These are phyloP conservation scores for Peribatodes rhomboidaria DNA, from an alignment of 2,888 invertebrate species.

Conservation along the genomic window DNA sequence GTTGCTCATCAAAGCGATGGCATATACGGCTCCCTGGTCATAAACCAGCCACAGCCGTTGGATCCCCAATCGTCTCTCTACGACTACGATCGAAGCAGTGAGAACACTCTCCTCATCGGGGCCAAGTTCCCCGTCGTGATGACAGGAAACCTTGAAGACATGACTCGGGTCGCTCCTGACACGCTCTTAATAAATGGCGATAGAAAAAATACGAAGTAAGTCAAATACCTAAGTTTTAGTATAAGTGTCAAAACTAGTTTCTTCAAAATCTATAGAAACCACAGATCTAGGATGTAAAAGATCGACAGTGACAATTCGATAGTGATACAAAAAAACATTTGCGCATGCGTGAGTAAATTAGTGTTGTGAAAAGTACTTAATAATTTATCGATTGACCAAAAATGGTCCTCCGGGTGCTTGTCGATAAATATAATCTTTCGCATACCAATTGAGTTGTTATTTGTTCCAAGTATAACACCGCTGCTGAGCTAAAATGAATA, in stretches of 20 bases:
- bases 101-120: constrained; percentile 80
- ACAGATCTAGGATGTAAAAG: too few relatives aligned
- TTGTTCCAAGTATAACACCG: too few relatives aligned
- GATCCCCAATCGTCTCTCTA: constrained; percentile 75
- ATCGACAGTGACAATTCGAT: too few relatives aligned
- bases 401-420: too few relatives aligned
- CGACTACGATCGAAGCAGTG: constrained; percentile 77
- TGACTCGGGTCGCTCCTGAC: constrained; percentile 72
- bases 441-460: too few relatives aligned
- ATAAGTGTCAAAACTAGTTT: neutral
- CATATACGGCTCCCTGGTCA: constrained; percentile 85
- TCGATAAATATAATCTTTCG: too few relatives aligned
- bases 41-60: constrained; percentile 81
- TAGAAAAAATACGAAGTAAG: constrained; percentile 70
- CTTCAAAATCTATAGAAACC: neutral
- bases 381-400: too few relatives aligned
- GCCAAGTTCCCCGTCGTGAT: constrained; percentile 84
- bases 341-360: too few relatives aligned
- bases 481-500: too few relatives aligned
- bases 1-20: constrained; percentile 88
- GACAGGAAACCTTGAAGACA: constrained; percentile 81
- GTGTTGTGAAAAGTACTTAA: too few relatives aligned
- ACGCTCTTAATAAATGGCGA: constrained; percentile 69
- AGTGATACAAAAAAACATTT: too few relatives aligned
- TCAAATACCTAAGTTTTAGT: constrained; percentile 16